Percentiles rank a stretch among this genome's conserved stretches.
phyloP scores from a whole-genome alignment of 2,113 vertebrate species.

The Pleuronectes platessa region DNA sequence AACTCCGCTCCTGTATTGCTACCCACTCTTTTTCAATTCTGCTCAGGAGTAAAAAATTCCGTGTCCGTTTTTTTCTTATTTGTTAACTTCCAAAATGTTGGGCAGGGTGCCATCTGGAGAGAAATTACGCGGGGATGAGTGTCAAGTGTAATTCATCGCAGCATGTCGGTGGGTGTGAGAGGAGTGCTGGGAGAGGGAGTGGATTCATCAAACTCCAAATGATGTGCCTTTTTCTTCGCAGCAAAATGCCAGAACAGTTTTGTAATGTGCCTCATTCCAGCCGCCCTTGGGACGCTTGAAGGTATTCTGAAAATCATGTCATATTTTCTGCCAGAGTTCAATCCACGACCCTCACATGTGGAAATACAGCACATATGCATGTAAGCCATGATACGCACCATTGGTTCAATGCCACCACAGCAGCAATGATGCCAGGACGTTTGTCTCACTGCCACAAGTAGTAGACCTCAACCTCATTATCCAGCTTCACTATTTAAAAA shows the following conservation, averaged over 20 bases:
- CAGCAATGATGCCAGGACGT: conserved; percentile 1
- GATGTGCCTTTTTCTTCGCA: conserved; percentile 29
- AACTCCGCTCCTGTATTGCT: conserved; percentile 36
- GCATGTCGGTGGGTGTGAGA: conserved; percentile 55
- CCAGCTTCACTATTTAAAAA: conserved; percentile 41
- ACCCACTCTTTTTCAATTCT: conserved; percentile 42
- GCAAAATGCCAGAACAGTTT: conserved; percentile 30
- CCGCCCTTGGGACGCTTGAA: conserved; percentile 3
- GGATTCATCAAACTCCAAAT: conserved; percentile 61
- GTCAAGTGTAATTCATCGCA: conserved; percentile 63
- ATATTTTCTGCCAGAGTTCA: not conserved
- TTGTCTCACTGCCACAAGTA: not conserved
- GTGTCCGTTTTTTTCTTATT: conserved; percentile 7
- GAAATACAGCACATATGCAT: conserved; percentile 8
- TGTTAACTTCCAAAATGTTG: conserved; percentile 47
- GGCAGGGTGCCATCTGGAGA: conserved; percentile 59
- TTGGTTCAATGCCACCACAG: conserved; percentile 6
- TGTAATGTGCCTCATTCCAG: not conserved
- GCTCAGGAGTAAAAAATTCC: conserved; percentile 24
- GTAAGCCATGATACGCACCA: conserved; percentile 5
- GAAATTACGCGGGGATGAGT: conserved; percentile 41
- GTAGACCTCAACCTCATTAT: conserved; percentile 50
- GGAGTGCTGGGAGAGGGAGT: conserved; percentile 29
- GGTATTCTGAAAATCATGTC: not conserved
- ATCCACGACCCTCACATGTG: not conserved